Base-by-base conservation (phyloP, 2,113 vertebrate genomes). In the Benitochromis conjunctus region DNA sequence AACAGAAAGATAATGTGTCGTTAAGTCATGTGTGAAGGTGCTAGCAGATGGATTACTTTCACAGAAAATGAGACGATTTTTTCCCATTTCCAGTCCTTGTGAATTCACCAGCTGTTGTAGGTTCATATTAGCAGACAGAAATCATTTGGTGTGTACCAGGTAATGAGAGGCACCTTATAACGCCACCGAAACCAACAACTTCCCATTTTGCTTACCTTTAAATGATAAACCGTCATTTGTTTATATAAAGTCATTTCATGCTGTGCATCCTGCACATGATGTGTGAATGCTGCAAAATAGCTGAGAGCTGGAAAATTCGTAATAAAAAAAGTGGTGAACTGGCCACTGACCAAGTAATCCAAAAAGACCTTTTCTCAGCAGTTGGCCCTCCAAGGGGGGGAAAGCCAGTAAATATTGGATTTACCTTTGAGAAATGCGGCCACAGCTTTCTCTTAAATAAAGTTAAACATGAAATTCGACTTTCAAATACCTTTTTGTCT, bases 401-500 rank as follows among this genome's bases (percentile, higher is more conserved):
- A 41, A 69, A 1, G n/a, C 16, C 41, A 51, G 57, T 71, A 21
- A 85, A 64, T 79, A 53, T 57, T 85, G 53, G 64, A 78, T 77
- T 82, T 31, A 81, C 46, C 46, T 85, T 81, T 71, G 82, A 85
- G 79, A 84, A 80, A 86, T 82, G 24, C 2, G 14, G 81, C 58
- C 76, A 21, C 16, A 29, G 18, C 19, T 79, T 3, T 26, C 56
- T 88, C 11, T 64, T 14, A 81, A 81, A 77, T 74, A 1, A 84
- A 88, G 86, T 84, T 76, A 86, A 77, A 84, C 71, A 80, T 81
- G 5, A 84, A 83, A 87, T 87, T 74, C 51, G 2, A 60, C n/a
- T 81, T 83, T 54, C 10, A 88, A 55, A 79, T 60, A 4, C 64
- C 21, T 36, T 64, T 84, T 71, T 16, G 13, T 57, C 24, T 58